Conservation (phyloP, 2,797 vertebrate species). For the Cercopithecus mitis region DNA sequence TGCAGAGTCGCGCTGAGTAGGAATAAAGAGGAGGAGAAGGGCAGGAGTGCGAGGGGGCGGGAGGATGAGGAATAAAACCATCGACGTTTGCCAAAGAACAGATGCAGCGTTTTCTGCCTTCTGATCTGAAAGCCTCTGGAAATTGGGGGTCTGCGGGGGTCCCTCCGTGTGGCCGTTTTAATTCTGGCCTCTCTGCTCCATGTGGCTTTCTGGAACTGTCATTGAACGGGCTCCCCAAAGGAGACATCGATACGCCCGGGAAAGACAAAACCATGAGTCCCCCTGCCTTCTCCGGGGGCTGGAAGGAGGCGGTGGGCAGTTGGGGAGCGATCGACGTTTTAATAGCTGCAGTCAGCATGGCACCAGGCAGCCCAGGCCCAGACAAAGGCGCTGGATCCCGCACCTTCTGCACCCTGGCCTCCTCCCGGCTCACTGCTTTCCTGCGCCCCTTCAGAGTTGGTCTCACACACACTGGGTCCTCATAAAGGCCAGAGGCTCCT, state of each 20-base stretch:
- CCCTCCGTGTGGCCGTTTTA: neutral
- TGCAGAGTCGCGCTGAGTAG: neutral
- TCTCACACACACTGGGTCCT: neutral
- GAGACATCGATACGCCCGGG: neutral
- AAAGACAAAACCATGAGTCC: constrained; percentile 51
- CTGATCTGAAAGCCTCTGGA: constrained; percentile 64
- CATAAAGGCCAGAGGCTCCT: constrained; percentile 52
- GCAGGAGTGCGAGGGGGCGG: neutral
- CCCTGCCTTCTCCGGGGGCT: neutral
- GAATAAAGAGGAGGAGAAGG: constrained; percentile 28
- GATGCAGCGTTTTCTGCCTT: constrained; percentile 12
- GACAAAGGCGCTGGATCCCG: constrained; percentile 49
- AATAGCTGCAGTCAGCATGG: constrained; percentile 17
- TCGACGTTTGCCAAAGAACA: constrained; percentile 7
- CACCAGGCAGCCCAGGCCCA: neutral
- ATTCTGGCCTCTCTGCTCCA: constrained; percentile 53
- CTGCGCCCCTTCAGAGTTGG: neutral
- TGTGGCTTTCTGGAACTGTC: neutral
- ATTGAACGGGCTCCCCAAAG: constrained; percentile 68
- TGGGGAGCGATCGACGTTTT: constrained; percentile 16
- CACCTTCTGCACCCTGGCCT: neutral
- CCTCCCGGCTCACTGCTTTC: neutral
- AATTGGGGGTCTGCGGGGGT: constrained; percentile 62
- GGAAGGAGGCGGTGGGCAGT: neutral
- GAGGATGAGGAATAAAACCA: neutral